A percentile compares a stretch with the other conserved stretches of the same genome.
phyloP scores from a whole-genome alignment of 2,888 invertebrate genomes.

The Ochropacha duplaris region DNA sequence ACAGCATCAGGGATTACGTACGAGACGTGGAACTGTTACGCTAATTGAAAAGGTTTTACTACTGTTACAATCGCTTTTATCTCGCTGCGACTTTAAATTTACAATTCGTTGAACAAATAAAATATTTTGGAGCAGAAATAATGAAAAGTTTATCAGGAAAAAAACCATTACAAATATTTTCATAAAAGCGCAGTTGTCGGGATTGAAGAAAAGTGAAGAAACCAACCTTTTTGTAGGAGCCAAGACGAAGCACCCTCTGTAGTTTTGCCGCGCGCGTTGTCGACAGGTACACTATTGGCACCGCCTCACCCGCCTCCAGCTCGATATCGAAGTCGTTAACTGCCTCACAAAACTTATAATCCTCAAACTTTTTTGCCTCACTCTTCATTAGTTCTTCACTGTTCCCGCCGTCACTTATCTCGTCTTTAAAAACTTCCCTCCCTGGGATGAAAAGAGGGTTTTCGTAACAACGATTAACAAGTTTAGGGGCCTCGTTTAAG shows the following conservation, averaged over 20 bases:
- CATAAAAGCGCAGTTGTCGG: slow-evolving; percentile 27
- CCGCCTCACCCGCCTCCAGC: slow-evolving; percentile 66
- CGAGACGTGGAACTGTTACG: slow-evolving; percentile 20
- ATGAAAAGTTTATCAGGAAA: slow-evolving; percentile 46
- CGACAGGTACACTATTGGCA: slow-evolving; percentile 77
- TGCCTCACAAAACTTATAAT: slow-evolving; percentile 75
- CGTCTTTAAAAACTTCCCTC: slow-evolving; percentile 62
- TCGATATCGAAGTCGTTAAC: slow-evolving; percentile 77
- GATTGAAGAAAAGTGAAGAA: slow-evolving; percentile 5
- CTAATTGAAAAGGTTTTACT: slow-evolving; percentile 41
- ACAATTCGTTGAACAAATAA: slow-evolving; percentile 29
- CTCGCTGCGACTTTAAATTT: slow-evolving; percentile 39
- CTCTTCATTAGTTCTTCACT: slow-evolving; percentile 68
- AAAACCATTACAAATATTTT: slow-evolving; percentile 22
- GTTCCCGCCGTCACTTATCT: slow-evolving; percentile 59
- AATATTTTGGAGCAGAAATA: slow-evolving; percentile 27
- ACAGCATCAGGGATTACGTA: slow-evolving; percentile 21
- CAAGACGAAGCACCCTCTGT: slow-evolving; percentile 81
- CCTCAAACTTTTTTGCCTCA: slow-evolving; percentile 64
- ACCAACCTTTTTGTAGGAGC: slow-evolving; percentile 83
- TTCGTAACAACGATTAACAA: slow-evolving; percentile 60
- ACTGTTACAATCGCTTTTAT: slow-evolving; percentile 21
- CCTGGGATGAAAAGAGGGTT: slow-evolving; percentile 68
- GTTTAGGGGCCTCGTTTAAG: slow-evolving; percentile 42
- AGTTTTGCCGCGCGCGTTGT: slow-evolving; percentile 78